Evolutionary conservation across 1,140 invertebrate species (phyloP), one percentile per base, ranked within the genome.

Genomic region (Aleiodes sp.): DNA sequence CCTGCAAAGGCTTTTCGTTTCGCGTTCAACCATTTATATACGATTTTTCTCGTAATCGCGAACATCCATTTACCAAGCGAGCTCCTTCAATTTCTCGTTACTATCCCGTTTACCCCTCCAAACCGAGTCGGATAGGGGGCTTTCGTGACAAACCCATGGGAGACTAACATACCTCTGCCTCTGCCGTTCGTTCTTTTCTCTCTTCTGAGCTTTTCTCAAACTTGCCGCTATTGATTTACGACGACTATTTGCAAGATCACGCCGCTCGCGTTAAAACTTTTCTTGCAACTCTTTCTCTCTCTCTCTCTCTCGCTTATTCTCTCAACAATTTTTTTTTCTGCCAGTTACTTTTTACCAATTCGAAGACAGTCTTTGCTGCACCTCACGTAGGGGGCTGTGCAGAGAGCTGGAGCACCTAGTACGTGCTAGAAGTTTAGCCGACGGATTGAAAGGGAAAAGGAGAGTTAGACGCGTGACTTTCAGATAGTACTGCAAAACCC

Each of bases 51-150:
- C 79, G 78, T 80, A 82, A 82, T 82, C 79, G 79, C 75, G 75
- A 82, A 81, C 79, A 82, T 82, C 81, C 81, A 82, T 82, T 82
- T 82, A 79, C 78, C 73, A 74, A 35, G 31, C 1, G 69, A 66
- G 79, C 78, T 81, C 73, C 78, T 80, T 82, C 79, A 82, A 82
- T 81, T 82, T 80, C 80, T 82, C 80, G 81, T 82, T 82, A 80
- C 77, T 73, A 67, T 71, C 61, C 41, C 28, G 29, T 61, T 61
- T 35, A 46, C 39, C 24, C 46, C 12, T 28, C 26, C 43, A 41
- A 26, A 35, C 33, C 39, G 19, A 62, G 33, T 64, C 29, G n/a
- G n/a, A n/a, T n/a, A n/a, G n/a, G n/a, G 41, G 21, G 46, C 24
- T 24, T 60, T 63, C 52, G 52, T 37, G 62, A 29, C 31, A 70